Evolutionary conservation across 2,797 vertebrate species (phyloP).

Genomic region (Garrulus glandarius): DNA sequence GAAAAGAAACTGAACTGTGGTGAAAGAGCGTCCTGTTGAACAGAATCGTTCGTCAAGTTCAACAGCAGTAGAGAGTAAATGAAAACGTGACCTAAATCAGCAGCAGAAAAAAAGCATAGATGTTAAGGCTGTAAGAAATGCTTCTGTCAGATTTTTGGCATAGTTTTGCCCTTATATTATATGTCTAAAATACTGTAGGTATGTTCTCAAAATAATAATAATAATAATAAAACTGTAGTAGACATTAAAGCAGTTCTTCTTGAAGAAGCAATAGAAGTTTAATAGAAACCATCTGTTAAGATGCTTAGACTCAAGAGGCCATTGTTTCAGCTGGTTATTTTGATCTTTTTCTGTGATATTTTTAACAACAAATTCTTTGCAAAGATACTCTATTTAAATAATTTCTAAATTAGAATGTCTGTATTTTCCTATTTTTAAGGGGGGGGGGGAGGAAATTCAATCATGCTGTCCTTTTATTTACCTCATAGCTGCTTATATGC

Average conservation of each 20-base stretch:
- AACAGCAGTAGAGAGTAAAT: constrained; percentile 58
- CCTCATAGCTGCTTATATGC: background rate
- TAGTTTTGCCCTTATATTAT: background rate
- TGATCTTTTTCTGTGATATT: background rate
- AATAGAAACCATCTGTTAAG: constrained; percentile 47
- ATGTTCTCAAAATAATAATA: constrained; percentile 18
- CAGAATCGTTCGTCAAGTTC: constrained; percentile 29
- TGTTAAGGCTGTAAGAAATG: background rate
- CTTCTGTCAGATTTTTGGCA: constrained; percentile 26
- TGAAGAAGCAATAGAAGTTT: constrained; percentile 25
- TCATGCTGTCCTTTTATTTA: background rate
- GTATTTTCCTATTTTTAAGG: background rate
- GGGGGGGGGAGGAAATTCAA: fast-evolving
- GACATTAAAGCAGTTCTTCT: background rate
- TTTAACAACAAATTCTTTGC: background rate
- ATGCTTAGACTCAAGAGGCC: constrained; percentile 10
- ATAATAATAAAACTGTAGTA: background rate
- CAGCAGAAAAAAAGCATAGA: background rate
- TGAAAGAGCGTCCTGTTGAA: constrained; percentile 32
- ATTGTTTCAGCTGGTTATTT: constrained; percentile 20
- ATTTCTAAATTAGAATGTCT: background rate
- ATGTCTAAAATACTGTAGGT: constrained; percentile 22
- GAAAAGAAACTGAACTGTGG: background rate
- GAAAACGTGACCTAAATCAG: constrained; percentile 48
- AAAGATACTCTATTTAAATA: background rate